A percentile compares a stretch with the other conserved stretches of the same genome.
Evolutionary conservation across 2,888 invertebrate species (phyloP).

Genomic region (Patella pellucida): DNA sequence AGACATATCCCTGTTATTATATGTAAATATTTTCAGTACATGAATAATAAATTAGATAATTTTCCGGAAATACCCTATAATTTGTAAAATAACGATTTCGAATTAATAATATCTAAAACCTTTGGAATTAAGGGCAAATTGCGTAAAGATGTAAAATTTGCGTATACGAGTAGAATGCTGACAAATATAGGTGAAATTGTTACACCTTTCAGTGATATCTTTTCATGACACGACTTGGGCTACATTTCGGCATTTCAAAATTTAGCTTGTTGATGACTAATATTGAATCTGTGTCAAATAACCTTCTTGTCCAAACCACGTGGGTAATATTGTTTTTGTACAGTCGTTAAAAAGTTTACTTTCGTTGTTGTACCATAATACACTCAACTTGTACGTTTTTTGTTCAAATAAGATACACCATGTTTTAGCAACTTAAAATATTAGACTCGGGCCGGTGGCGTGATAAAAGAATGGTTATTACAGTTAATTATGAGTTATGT

Average conservation of each 20-base stretch:
- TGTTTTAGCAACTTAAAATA: no score
- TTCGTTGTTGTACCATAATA: not conserved
- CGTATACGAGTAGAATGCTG: not conserved
- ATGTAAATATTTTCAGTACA: no score
- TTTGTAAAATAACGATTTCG: no score
- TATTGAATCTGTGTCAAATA: slow-evolving; percentile 7
- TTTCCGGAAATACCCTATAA: no score
- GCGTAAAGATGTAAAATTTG: not conserved
- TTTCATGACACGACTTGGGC: not conserved
- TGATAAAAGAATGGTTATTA: no score
- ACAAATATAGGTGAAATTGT: slow-evolving; percentile 5
- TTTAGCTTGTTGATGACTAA: slow-evolving; percentile 7
- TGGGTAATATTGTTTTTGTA: slow-evolving; percentile 3
- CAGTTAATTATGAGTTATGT: no score
- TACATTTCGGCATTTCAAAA: slow-evolving; percentile 9
- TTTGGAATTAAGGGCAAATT: not conserved
- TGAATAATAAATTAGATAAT: no score
- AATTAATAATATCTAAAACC: no score
- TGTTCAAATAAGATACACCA: not conserved
- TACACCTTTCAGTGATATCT: slow-evolving; percentile 2
- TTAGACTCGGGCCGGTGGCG: no score
- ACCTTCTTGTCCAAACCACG: slow-evolving; percentile 3
- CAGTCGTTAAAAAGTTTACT: not conserved
- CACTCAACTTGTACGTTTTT: not conserved
- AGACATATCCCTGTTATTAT: not conserved